Evolutionary conservation across 2,888 invertebrate species (phyloP).

Genomic region (Andrena bicolor): DNA sequence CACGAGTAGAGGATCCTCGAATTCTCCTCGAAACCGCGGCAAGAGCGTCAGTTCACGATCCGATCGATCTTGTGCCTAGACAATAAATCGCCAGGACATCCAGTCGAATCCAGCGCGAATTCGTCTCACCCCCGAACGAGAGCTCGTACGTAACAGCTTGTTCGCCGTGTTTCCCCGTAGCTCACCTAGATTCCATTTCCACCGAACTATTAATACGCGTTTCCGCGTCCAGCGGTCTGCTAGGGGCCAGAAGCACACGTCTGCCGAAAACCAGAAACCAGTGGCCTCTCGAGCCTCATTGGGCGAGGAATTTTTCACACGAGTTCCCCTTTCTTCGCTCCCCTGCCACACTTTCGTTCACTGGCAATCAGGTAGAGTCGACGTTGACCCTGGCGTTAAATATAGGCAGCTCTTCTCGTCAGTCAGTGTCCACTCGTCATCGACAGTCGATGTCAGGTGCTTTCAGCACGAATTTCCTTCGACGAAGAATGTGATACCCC

Average conservation of each 20-base stretch:
- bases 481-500: neutral
- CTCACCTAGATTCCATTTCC: slow-evolving; percentile 70
- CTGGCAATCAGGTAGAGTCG: slow-evolving; percentile 26
- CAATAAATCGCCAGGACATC: slow-evolving; percentile 33
- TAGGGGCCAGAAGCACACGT: slow-evolving; percentile 54
- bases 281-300: slow-evolving; percentile 63
- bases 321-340: neutral
- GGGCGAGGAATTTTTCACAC: slow-evolving; percentile 33
- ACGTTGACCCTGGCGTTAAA: slow-evolving; percentile 55
- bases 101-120: slow-evolving; percentile 14
- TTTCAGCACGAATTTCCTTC: neutral
- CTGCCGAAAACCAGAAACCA: slow-evolving; percentile 64
- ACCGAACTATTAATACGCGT: slow-evolving; percentile 79
- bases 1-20: no score
- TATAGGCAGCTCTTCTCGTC: slow-evolving; percentile 39
- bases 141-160: slow-evolving; percentile 33
- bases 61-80: slow-evolving; percentile 20
- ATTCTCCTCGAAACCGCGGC: neutral
- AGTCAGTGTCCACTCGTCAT: slow-evolving; percentile 50
- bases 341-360: slow-evolving; percentile 2
- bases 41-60: neutral
- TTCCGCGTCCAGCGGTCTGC: slow-evolving; percentile 75
- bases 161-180: slow-evolving; percentile 37
- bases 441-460: neutral
- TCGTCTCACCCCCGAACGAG: slow-evolving; percentile 47